Evolutionary conservation across 2,797 vertebrate genomes (phyloP).

Genomic region (Falco cherrug): DNA sequence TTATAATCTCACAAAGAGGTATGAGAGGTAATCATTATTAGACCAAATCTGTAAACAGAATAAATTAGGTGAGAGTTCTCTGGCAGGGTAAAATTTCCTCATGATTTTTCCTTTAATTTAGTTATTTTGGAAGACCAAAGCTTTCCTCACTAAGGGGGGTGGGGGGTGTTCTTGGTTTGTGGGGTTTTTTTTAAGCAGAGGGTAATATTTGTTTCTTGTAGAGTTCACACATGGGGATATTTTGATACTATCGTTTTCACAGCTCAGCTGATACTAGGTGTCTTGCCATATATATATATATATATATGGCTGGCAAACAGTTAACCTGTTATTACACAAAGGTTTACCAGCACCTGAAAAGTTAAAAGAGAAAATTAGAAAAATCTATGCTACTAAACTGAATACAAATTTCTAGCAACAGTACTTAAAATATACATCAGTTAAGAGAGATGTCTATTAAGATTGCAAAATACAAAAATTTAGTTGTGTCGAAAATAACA

Average conservation of each 20-base stretch:
- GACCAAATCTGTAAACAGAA: background rate
- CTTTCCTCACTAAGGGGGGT: background rate
- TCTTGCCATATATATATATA: background rate
- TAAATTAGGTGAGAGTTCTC: background rate
- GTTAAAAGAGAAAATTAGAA: background rate
- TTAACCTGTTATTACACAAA: background rate
- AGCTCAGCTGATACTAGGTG: background rate
- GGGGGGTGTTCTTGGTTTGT: background rate
- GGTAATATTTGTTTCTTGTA: background rate
- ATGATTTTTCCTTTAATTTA: background rate
- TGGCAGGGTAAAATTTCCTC: background rate
- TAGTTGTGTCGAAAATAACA: background rate
- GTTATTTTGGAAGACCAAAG: background rate
- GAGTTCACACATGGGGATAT: background rate
- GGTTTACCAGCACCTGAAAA: background rate
- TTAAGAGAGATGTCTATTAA: background rate
- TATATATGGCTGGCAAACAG: background rate
- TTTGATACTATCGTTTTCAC: conserved; percentile 35
- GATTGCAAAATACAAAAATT: background rate
- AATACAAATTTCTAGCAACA: background rate
- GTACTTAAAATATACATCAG: background rate
- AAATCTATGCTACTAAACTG: background rate
- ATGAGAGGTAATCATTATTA: background rate
- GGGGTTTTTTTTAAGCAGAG: background rate
- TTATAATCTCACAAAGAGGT: background rate